Base-by-base conservation (phyloP, 2,888 invertebrate species). In the Rhagonycha lutea region DNA sequence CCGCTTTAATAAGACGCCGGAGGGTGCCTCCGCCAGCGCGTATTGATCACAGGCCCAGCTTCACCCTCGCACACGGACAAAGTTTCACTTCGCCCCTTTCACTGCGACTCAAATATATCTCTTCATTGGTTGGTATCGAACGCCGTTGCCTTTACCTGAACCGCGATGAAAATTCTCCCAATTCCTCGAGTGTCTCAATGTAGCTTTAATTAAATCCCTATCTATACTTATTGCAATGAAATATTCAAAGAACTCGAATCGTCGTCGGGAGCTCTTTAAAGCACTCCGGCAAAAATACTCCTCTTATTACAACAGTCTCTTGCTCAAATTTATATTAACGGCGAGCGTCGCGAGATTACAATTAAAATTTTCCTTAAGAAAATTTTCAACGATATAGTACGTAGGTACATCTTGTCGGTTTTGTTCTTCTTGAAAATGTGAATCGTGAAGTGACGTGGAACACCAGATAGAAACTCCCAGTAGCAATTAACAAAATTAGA, bases 401-500 rank as follows among this genome's bases (percentile, higher is more conserved):
- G 18, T 18, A 18, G 18, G 18, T 47, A 47, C 47, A 47, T 47
- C 47, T 47, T 47, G 47, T 47, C 47, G 47, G 47, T 47, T 47
- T 47, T 47, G 47, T 47, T 47, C 47, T 47, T 47, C 47, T n/a
- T 18, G 18, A 18, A 47, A 47, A 47, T 47, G 47, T 47, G 47
- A 47, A 47, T 47, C 47, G 75, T 67, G 71, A 72, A 76, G 78
- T 74, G 74, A 72, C 69, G 72, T 71, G 71, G 70, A 79, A 78
- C 18, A 72, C 74, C 72, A 73, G 74, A 74, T 74, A 77, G 80
- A 80, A 69, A 75, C 79, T 79, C 79, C 72, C 79, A 76, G 73
- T 80, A 78, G 81, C 83, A 84, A 85, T 84, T 84, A 84, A 82
- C 80, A 79, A 83, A 84, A 85, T 85, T 84, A 84, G 83, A 84